Evolutionary conservation across 2,888 invertebrate genomes (phyloP), one percentile per base, ranked within the genome.

Genomic region (Stictocephala bisonia): DNA sequence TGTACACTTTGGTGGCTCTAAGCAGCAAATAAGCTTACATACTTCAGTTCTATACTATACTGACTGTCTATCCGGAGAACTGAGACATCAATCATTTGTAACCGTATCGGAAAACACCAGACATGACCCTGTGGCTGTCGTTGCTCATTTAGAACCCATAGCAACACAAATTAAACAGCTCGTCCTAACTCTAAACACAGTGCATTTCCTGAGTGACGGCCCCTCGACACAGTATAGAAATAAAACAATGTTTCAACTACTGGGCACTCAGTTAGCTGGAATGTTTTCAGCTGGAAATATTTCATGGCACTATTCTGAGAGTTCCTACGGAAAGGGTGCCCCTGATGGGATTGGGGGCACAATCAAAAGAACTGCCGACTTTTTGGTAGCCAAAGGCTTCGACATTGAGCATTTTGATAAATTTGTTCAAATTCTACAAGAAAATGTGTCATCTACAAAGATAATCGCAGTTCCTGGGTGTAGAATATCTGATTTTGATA

Each of bases 121-220:
- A 29, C 68, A 73, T 29, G 68, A 73, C 24, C 40, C 73, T 11
- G 48, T 29, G 9, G 69, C 73, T 35, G 41, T 73, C 48, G 35
- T 26, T 22, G 73, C 73, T n/a, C 73, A 73, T 73, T 31, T 73
- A 26, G 51, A 58, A n/a, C 73, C 69, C 3, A 40, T 73, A 27
- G 20, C 48, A 24, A 31, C 18, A 15, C 13, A 22, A 40, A 51
- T 73, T n/a, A 51, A 67, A 40, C 20, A 51, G 53, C 27, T 26
- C 18, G 31, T 53, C 31, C 72, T 67, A 26, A 40, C n/a, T 11
- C 22, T 67, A n/a, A 13, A 53, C 29, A 72, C 51, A 24, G 67
- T 72, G 11, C 50, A 72, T 24, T 51, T 72, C n/a, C 64, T 72
- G 11, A 53, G 66, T 31, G 72, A 72, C 27, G 68, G 73, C 13